phyloP scores from a whole-genome alignment of 2,113 vertebrate species.

The Forbesichthys agassizii region DNA sequence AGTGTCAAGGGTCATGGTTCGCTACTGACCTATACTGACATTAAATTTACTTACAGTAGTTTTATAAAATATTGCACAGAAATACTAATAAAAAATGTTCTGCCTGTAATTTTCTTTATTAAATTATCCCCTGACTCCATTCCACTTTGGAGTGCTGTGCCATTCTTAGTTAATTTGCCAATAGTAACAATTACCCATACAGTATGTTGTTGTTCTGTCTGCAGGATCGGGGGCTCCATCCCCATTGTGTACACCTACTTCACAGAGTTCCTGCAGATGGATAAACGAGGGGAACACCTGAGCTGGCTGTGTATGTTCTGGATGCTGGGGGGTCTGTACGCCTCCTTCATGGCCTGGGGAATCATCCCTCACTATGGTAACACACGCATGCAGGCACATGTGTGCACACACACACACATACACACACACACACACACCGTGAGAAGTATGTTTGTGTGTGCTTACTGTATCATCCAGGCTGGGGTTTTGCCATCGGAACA shows the following conservation, averaged over 20 bases:
- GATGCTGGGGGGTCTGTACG: conserved; percentile 92
- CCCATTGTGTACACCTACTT: conserved; percentile 98
- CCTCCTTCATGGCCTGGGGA: conserved; percentile 94
- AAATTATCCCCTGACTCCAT: too few species aligned
- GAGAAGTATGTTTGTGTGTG: too few species aligned
- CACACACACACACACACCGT: background rate
- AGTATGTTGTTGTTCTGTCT: background rate
- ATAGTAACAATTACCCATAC: too few species aligned
- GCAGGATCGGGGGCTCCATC: conserved; percentile 91
- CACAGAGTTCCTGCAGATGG: conserved; percentile 95
- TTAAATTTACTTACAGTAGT: too few species aligned
- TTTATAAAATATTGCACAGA: too few species aligned
- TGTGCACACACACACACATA: background rate
- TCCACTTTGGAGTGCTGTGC: too few species aligned
- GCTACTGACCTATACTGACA: too few species aligned
- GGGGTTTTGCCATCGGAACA: conserved; percentile 67
- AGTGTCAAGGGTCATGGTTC: too few species aligned
- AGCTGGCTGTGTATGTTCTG: conserved; percentile 93
- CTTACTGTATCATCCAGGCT: background rate
- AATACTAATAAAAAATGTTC: too few species aligned
- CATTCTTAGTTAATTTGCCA: too few species aligned
- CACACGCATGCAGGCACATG: background rate
- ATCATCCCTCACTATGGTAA: conserved; percentile 98
- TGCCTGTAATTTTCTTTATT: too few species aligned
- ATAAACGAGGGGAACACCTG: conserved; percentile 96